Conservation (phyloP, 2,797 vertebrate genomes). For the Carcharodon carcharias region DNA sequence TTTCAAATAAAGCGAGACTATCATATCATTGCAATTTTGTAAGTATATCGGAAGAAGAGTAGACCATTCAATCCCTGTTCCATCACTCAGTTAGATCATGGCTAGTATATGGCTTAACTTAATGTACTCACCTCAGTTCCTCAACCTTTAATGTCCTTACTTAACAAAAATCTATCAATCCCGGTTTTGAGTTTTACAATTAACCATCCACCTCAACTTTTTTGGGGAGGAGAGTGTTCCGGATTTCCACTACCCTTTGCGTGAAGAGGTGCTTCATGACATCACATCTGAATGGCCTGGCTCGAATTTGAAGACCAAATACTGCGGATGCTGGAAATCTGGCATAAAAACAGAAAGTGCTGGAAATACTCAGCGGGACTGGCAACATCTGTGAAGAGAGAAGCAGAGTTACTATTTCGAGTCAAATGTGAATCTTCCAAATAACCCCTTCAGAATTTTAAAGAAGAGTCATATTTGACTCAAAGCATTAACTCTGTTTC, state of each 20-base stretch:
- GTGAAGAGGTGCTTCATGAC: not conserved
- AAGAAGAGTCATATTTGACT: not conserved
- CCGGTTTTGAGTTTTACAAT: not conserved
- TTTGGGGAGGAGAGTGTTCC: not conserved
- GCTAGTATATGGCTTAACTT: not conserved
- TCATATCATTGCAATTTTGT: not conserved
- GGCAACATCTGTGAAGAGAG: not conserved
- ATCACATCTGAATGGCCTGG: not conserved
- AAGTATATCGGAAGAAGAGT: not conserved
- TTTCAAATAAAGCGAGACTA: not conserved
- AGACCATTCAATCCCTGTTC: not conserved
- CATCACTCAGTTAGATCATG: not conserved
- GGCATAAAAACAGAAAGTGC: too few relatives aligned
- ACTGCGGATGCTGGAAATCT: too few relatives aligned
- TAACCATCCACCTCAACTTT: not conserved
- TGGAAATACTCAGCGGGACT: not conserved
- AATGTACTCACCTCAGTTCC: not conserved
- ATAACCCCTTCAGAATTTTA: too few relatives aligned
- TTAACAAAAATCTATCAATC: not conserved
- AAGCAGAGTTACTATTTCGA: too few relatives aligned
- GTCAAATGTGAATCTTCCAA: too few relatives aligned
- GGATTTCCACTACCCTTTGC: not conserved
- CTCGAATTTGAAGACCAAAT: not conserved
- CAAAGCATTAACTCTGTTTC: too few relatives aligned
- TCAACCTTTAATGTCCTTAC: not conserved